Base-by-base conservation (phyloP, 2,888 invertebrate genomes). In the Caenorhabditis afra region DNA sequence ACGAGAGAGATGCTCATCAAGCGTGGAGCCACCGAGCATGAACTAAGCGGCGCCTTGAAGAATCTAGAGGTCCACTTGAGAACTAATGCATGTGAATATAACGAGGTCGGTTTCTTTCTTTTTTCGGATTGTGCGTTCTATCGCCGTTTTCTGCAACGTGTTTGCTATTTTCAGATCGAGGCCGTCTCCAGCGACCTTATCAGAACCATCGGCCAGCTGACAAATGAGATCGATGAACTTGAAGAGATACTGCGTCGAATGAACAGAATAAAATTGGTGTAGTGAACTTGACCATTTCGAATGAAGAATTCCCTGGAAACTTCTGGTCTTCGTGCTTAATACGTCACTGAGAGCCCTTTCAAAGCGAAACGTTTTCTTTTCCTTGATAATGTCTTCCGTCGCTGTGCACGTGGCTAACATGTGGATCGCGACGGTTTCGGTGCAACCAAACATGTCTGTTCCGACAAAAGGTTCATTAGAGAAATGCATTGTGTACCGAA, bases 91-190 rank as follows among this genome's bases (percentile, higher is more conserved):
- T n/a, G 29, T 45, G 71, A 71, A 29, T 55, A 44, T 45, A 55
- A 71, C n/a, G 62, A 16, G 55, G 71, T 62, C n/a, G 47, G 53
- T 29, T 29, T 29, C n/a, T n/a, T n/a, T n/a, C n/a, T n/a, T n/a
- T n/a, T 3, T 29, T 3, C 29, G 29, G 7, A 29, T 29, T 29
- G 29, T 29, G 49, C 11, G 52, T 52, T 49, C 49, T 49, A 18
- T 22, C 12, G 8, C 20, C 49, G 52, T 29, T 52, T 29, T 29
- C 29, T 52, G 29, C 29, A 49, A 49, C 29, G 3, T 49, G 49
- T 49, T 20, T 52, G 29, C n/a, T 16, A 45, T 18, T 23, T 65
- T 59, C 55, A 75, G 74, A 61, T 75, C 11, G 55, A 75, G 41
- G 47, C n/a, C 10, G 37, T 61, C 23, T 45, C 61, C 14, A 29